Conservation (phyloP, 1,140 invertebrate genomes). For the Ceratoteleas bidentatus region DNA sequence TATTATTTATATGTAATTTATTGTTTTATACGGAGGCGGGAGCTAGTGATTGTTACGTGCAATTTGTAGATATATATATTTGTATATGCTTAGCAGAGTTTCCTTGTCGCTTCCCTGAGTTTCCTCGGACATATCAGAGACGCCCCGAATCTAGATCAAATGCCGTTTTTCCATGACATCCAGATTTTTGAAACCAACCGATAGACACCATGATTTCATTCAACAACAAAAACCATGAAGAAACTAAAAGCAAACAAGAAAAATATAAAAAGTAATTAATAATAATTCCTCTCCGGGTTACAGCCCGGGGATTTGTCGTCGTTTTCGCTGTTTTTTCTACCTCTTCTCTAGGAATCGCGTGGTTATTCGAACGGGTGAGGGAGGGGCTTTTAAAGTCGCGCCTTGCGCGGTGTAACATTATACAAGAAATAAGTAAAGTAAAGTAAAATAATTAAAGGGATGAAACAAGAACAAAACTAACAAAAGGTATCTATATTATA, state of each 20-base stretch:
- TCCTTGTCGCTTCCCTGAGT: conserved; percentile 63
- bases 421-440: conserved; percentile 41
- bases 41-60: too few species aligned
- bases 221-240: conserved; percentile 28
- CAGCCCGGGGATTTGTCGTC: conserved; percentile 74
- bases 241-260: conserved; percentile 54
- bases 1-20: too few species aligned
- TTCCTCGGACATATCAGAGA: conserved; percentile 66
- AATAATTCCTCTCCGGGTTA: conserved; percentile 65
- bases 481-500: conserved; percentile 66
- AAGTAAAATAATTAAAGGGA: conserved; percentile 47
- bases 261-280: conserved; percentile 56
- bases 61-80: too few species aligned
- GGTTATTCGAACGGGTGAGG: conserved; percentile 67
- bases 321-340: conserved; percentile 80
- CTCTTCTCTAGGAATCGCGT: conserved; percentile 77
- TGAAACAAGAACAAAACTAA: conserved; percentile 38
- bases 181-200: conserved; percentile 51
- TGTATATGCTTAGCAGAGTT: too few species aligned
- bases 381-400: conserved; percentile 63
- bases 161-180: conserved; percentile 59
- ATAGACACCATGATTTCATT: conserved; percentile 67
- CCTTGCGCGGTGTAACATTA: conserved; percentile 53
- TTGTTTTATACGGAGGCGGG: too few species aligned
- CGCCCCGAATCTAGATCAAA: conserved; percentile 33